Base-by-base conservation (phyloP, 2,888 invertebrate genomes). In the Heterodera filipjevi region DNA sequence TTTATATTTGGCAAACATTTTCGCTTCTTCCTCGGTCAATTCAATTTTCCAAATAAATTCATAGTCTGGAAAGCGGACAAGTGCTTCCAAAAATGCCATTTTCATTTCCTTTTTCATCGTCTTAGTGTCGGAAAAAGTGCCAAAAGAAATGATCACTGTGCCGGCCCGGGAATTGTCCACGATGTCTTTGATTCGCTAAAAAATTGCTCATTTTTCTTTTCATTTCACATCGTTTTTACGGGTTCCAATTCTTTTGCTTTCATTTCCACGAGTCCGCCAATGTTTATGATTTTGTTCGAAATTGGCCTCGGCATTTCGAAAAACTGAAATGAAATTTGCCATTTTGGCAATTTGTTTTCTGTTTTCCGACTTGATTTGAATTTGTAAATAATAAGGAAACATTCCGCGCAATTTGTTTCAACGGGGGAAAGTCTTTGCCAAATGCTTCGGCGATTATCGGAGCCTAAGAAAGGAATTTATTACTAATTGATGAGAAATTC, bases 81-180 rank as follows among this genome's bases (percentile, higher is more conserved):
- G 81, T 12, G 81, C 77, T 2, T 76, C 35, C 6, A 81, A 14
- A 74, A 81, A 81, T 3, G 81, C 59, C 59, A 59, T 1, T 44
- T 66, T 39, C 77, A 78, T 68, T 16, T 35, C 5, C 3, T 27
- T 30, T 39, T n/a, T 68, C 71, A 81, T 76, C 6, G 64, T 71
- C 22, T 71, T n/a, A 5, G 78, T 78, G 19, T 81, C 72, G 46
- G 75, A 68, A 35, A 81, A 27, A 27, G 81, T 77, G 19, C 81
- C 81, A n/a, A 81, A 78, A 10, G 81, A 81, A 33, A 81, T 77
- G 19, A 81, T 66, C 3, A 81, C 77, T 30, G 77, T 76, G n/a
- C 81, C 77, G 27, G 74, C 68, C 32, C 14, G 44, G 1, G 79
- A 71, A n/a, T 49, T 59, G n/a, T 80, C 73, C 44, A 81, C 22